Evolutionary conservation across 2,797 vertebrate genomes (phyloP).

Genomic region (Tauraco hartlaubi): DNA sequence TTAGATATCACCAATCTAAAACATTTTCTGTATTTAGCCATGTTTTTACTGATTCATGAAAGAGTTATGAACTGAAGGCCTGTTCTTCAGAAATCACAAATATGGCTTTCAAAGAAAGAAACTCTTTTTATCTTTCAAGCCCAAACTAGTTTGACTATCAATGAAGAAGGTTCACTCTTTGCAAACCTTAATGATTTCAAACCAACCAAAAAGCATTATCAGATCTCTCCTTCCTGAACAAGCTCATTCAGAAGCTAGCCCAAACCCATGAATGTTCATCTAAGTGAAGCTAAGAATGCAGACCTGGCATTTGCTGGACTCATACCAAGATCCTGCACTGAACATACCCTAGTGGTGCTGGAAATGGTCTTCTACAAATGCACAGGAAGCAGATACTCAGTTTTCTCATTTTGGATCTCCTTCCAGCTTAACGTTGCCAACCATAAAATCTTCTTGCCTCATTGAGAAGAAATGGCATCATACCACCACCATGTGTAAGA

Average conservation of each 20-base stretch:
- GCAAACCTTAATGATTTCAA: not conserved
- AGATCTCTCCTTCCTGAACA: not conserved
- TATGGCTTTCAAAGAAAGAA: not conserved
- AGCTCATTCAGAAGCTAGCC: not conserved
- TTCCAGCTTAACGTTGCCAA: not conserved
- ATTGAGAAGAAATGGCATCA: not conserved
- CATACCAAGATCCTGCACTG: not conserved
- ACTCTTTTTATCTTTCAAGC: not conserved
- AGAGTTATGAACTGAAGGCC: not conserved
- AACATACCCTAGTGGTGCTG: not conserved
- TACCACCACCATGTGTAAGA: not conserved
- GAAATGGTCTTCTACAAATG: not conserved
- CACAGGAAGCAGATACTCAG: not conserved
- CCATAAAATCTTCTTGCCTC: not conserved
- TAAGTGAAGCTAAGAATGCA: not conserved
- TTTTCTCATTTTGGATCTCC: not conserved
- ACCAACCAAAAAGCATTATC: not conserved
- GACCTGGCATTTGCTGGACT: not conserved
- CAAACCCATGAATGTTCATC: not conserved
- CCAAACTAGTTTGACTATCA: not conserved
- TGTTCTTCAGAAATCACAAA: not conserved
- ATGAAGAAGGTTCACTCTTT: not conserved
- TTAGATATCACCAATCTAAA: not conserved
- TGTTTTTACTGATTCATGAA: not conserved
- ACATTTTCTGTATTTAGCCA: not conserved